These are phyloP conservation scores for Diuraphis noxia DNA, from an alignment of 1,140 invertebrate genomes.

Conservation along the genomic window DNA sequence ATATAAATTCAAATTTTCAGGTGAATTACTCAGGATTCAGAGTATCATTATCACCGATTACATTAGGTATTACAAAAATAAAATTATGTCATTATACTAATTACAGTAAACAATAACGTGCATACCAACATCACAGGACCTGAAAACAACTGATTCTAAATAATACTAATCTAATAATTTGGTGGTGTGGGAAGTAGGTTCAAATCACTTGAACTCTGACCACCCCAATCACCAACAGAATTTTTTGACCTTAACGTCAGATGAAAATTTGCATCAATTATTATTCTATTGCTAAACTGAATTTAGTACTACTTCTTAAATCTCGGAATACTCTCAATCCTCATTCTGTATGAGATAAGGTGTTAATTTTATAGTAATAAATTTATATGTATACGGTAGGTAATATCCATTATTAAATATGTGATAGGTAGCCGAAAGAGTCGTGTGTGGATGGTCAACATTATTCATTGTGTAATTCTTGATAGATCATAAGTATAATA, in stretches of 20 bases:
- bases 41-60: too few relatives aligned
- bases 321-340: not conserved
- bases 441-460: too few relatives aligned
- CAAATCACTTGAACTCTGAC: not conserved
- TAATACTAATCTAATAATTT: too few relatives aligned
- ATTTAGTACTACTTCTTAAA: not conserved
- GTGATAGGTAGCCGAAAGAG: not conserved
- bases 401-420: not conserved
- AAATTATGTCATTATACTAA: not conserved
- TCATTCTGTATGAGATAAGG: not conserved
- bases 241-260: not conserved
- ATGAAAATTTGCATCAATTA: not conserved
- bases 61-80: too few relatives aligned
- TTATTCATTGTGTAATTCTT: not conserved
- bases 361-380: not conserved
- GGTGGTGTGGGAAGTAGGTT: not conserved
- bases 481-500: not conserved
- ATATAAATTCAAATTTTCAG: not conserved
- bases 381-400: not conserved
- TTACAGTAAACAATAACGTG: not conserved
- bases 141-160: not conserved
- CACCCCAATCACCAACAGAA: not conserved
- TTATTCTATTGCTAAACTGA: not conserved
- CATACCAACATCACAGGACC: not conserved
- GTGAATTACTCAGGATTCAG: not conserved